Percentiles rank a stretch among this genome's conserved stretches.
These are phyloP conservation scores for Euglossa dilemma DNA, from an alignment of 1,140 invertebrate genomes.

Conservation along the genomic window DNA sequence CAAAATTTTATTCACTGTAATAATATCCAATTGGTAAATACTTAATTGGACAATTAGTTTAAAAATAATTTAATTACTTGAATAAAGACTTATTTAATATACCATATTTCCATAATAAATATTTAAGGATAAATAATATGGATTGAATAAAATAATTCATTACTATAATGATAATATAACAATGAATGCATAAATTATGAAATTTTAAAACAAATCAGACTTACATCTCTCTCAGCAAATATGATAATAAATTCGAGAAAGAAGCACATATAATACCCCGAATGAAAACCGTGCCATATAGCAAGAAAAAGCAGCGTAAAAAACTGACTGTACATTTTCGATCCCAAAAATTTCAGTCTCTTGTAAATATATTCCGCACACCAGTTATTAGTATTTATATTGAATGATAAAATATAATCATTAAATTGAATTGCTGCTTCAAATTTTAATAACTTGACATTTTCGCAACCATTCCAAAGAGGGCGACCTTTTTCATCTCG, in stretches of 20 bases:
- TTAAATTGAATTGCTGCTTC: slow-evolving; percentile 92
- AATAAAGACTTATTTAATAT: not conserved
- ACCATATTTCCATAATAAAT: not conserved
- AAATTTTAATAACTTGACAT: slow-evolving; percentile 90
- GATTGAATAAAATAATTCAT: not conserved
- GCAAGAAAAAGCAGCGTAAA: slow-evolving; percentile 93
- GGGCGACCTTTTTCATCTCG: slow-evolving; percentile 84
- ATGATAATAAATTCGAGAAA: slow-evolving; percentile 95
- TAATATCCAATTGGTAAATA: not conserved
- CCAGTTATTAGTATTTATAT: slow-evolving; percentile 97
- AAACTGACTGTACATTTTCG: slow-evolving; percentile 91
- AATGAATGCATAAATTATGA: not conserved
- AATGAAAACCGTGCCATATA: slow-evolving; percentile 96
- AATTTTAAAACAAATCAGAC: slow-evolving; percentile 65
- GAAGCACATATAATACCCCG: slow-evolving; percentile 96
- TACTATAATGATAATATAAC: not conserved
- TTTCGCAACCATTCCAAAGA: slow-evolving; percentile 93
- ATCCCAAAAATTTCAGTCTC: slow-evolving; percentile 93
- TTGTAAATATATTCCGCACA: slow-evolving; percentile 96
- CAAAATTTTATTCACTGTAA: not conserved
- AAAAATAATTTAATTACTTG: not conserved
- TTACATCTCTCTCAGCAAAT: slow-evolving; percentile 93
- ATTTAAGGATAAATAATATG: too few species aligned
- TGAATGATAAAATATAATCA: slow-evolving; percentile 94
- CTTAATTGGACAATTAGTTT: not conserved